Conservation (phyloP, 2,888 invertebrate species). For the Rotaria sp. region DNA sequence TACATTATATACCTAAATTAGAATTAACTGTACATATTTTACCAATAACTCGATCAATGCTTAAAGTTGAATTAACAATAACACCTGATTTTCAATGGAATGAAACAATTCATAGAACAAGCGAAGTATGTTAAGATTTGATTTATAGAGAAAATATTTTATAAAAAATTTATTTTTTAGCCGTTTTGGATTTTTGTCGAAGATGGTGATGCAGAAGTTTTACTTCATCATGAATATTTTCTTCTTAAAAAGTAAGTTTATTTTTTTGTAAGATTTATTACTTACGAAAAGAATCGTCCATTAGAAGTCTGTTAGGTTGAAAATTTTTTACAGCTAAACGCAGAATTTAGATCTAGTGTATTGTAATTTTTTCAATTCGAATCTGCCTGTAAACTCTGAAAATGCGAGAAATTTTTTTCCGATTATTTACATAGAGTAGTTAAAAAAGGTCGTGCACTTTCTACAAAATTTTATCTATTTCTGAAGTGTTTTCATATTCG, state of each 20-base stretch:
- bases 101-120: slow-evolving; percentile 72
- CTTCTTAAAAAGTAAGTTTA: slow-evolving; percentile 65
- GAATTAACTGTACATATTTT: slow-evolving; percentile 93
- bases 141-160: not conserved
- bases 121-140: slow-evolving; percentile 50
- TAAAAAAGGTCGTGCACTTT: too few relatives aligned
- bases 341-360: too few relatives aligned
- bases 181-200: slow-evolving; percentile 64
- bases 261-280: too few relatives aligned
- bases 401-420: too few relatives aligned
- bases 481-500: too few relatives aligned
- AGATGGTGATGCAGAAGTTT: slow-evolving; percentile 62
- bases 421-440: too few relatives aligned
- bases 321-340: too few relatives aligned
- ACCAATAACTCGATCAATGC: slow-evolving; percentile 78
- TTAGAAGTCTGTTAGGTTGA: too few relatives aligned
- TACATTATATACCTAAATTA: slow-evolving; percentile 83
- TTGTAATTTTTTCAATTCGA: too few relatives aligned
- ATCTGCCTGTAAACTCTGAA: too few relatives aligned
- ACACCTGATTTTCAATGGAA: slow-evolving; percentile 99
- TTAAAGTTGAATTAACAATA: slow-evolving; percentile 88
- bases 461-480: too few relatives aligned
- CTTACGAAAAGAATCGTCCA: too few relatives aligned
- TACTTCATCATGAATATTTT: slow-evolving; percentile 91
- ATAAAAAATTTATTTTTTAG: slow-evolving; percentile 43